These are phyloP conservation scores for Aporophyla lueneburgensis DNA, from an alignment of 2,888 invertebrate genomes.

Conservation along the genomic window DNA sequence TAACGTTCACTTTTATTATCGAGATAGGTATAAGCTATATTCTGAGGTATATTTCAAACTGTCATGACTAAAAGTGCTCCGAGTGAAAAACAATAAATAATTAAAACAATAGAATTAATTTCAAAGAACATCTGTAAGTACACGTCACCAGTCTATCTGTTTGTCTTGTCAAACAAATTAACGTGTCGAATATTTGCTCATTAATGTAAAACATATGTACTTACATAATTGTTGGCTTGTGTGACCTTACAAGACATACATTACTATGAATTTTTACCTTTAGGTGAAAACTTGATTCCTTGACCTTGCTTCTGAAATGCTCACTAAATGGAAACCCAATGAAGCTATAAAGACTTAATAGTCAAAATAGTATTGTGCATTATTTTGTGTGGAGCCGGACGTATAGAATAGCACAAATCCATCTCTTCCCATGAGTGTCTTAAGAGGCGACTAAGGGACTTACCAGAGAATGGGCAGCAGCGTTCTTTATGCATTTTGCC, in stretches of 20 bases:
- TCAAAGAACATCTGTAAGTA: conserved; percentile 60
- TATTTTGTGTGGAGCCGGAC: too few relatives aligned
- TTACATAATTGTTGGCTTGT: conserved; percentile 11
- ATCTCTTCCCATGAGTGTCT: too few relatives aligned
- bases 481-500: too few relatives aligned
- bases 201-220: conserved; percentile 47
- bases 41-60: neutral
- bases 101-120: conserved; percentile 64
- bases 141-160: conserved; percentile 49
- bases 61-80: neutral
- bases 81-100: conserved; percentile 33
- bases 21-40: neutral
- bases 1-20: too few relatives aligned
- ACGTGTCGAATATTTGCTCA: conserved; percentile 48
- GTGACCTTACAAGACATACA: conserved; percentile 20
- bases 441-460: too few relatives aligned
- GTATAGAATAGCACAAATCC: too few relatives aligned
- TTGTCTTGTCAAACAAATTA: conserved; percentile 56
- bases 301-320: too few relatives aligned
- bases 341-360: too few relatives aligned
- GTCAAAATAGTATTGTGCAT: too few relatives aligned
- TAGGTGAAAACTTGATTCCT: neutral
- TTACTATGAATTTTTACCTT: neutral
- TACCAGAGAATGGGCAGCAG: too few relatives aligned
- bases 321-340: too few relatives aligned